Evolutionary conservation across 1,140 invertebrate genomes (phyloP), one percentile per base, ranked within the genome.

Genomic region (Caenorhabditis remanei): DNA sequence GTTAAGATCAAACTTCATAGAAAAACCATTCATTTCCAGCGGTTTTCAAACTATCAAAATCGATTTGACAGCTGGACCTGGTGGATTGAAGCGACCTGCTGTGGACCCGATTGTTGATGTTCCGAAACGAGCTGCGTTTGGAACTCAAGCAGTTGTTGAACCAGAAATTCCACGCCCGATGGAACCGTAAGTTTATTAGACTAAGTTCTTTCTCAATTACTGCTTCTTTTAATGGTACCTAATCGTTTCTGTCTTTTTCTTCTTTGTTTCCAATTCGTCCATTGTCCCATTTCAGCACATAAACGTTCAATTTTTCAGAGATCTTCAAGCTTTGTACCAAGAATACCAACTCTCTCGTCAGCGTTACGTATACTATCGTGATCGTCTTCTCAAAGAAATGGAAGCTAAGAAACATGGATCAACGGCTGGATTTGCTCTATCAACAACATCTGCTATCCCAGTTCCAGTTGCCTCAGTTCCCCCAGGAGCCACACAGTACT

Each of bases 301-400:
- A 5, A 14, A 19, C 13, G 19, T 11, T 46, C n/a, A 56, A 16
- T 16, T 40, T 92, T 92, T 55, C 71, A 91, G 91, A 13, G 91
- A 92, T 56, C 85, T 92, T 24, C 87, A 86, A 82, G 84, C 85
- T 13, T 87, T 92, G 16, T 92, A 92, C 56, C 85, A 92, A 13
- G 90, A 92, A 83, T 92, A 92, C 48, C 84, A 88, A 14, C 88
- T 92, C 6, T 84, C 91, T 5, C 84, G 91, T 32, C 89, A 88
- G 32, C 89, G 89, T 40, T 92, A 92, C 50, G 90, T 90, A 32
- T 92, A 90, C 83, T 92, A 88, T 82, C 85, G 90, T 41, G 91
- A 92, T 48, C 89, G 90, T 41, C 84, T 92, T 61, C 58, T 61
- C 43, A 92, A 92, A 55, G 91, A 92, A 85, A 82, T 91, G 40